Evolutionary conservation across 2,797 vertebrate species (phyloP), one percentile per base, ranked within the genome.

Genomic region (Catamblyrhynchus diadema): DNA sequence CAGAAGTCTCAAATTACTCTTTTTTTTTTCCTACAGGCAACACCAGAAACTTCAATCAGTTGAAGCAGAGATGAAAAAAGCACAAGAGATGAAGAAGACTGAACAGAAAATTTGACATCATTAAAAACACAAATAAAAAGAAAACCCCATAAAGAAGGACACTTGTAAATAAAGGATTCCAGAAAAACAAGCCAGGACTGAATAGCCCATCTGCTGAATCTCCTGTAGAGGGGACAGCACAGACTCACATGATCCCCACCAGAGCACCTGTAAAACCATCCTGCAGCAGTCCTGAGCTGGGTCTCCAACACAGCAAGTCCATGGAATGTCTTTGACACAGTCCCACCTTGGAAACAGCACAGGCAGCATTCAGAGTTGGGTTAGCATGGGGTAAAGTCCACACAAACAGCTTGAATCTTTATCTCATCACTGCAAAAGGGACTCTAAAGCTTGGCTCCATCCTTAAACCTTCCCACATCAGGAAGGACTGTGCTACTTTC

Each of bases 251-350:
- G 35, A 32, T 9, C 8, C 14, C 21, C 7, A n/a, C 37, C 14
- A 25, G 1, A 22, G 16, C n/a, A 72, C 28, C 62, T 87, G 69
- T 59, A 69, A 86, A 65, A 75, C 19, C 54, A 56, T 24, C 27
- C 30, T 70, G 81, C 35, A 81, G 42, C 23, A 69, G 30, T 27
- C 16, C 35, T 17, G 56, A 84, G 78, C 9, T 77, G 42, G 8
- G 10, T 56, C 28, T 79, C 62, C 83, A 73, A n/a, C 0, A 3
- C 0, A 51, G 64, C 57, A 8, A 0, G 4, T 54, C 47, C 61
- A 54, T 0, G 1, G 42, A 12, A 73, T 0, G 1, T n/a, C 13
- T 53, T 4, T 57, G 41, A 86, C 35, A n/a, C 22, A 33, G 1
- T 1, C 48, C 16, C 48, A 27, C 12, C 56, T 41, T 35, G 62